Conservation (phyloP, 2,113 vertebrate species). For the Seriola dumerili region DNA sequence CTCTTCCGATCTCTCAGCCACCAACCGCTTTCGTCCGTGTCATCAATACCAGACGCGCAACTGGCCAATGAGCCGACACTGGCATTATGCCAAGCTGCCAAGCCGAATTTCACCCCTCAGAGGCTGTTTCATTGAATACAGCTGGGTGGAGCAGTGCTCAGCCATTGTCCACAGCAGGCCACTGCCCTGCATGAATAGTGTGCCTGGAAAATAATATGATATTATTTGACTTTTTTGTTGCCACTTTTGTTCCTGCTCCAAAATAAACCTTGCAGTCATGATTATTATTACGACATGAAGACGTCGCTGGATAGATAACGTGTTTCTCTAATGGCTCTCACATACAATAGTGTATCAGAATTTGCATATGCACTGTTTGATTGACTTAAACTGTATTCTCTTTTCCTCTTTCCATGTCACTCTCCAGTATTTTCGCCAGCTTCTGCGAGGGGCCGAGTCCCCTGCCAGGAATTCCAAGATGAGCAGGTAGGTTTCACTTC, state of each 20-base stretch:
- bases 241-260: neutral
- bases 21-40: slow-evolving; percentile 43
- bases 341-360: neutral
- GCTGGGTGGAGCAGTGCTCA: slow-evolving; percentile 47
- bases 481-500: slow-evolving; percentile 87
- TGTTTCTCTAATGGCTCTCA: neutral
- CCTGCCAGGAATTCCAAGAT: slow-evolving; percentile 94
- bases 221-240: slow-evolving; percentile 9
- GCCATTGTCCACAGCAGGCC: slow-evolving; percentile 62
- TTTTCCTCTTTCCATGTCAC: slow-evolving; percentile 34
- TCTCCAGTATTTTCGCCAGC: slow-evolving; percentile 94
- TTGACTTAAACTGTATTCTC: neutral
- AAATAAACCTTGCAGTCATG: slow-evolving; percentile 8
- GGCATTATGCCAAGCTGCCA: slow-evolving; percentile 73
- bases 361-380: slow-evolving; percentile 6
- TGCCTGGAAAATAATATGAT: slow-evolving; percentile 44
- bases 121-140: slow-evolving; percentile 67
- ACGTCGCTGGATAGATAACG: neutral
- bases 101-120: slow-evolving; percentile 70
- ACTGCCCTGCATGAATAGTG: slow-evolving; percentile 40
- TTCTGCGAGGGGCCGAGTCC: slow-evolving; percentile 95
- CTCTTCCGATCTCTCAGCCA: slow-evolving; percentile 47
- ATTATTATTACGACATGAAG: slow-evolving; percentile 1
- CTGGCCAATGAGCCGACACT: slow-evolving; percentile 61
- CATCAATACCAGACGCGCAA: slow-evolving; percentile 52